phyloP scores from a whole-genome alignment of 2,888 invertebrate species.

The Merodon equestris region DNA sequence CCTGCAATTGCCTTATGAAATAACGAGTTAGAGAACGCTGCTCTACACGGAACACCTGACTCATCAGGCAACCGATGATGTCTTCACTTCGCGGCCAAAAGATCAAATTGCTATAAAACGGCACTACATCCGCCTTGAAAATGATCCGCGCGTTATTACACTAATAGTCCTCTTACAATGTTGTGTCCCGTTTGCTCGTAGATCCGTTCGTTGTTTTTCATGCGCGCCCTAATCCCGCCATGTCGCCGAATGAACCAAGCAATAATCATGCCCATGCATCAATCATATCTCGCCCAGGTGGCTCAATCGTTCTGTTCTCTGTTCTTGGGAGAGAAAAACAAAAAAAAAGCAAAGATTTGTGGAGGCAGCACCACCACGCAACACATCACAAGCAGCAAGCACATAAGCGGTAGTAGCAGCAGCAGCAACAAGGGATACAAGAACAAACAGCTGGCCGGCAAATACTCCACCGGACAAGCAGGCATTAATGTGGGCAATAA shows the following conservation, averaged over 20 bases:
- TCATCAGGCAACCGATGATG: conserved; percentile 54
- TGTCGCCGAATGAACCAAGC: conserved; percentile 51
- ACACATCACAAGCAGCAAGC: not conserved
- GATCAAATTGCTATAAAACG: conserved; percentile 57
- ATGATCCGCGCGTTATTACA: conserved; percentile 60
- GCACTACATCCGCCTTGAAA: conserved; percentile 58
- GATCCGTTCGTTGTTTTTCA: conserved; percentile 44
- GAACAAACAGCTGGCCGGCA: conserved; percentile 54
- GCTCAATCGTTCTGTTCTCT: conserved; percentile 58
- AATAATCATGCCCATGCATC: conserved; percentile 66
- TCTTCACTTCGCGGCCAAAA: conserved; percentile 62
- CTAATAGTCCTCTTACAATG: conserved; percentile 66
- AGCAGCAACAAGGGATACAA: conserved; percentile 49
- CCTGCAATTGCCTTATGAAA: conserved; percentile 62
- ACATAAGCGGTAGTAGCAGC: not conserved
- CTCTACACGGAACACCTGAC: conserved; percentile 49
- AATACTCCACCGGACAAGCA: conserved; percentile 48
- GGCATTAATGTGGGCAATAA: conserved; percentile 69
- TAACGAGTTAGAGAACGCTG: conserved; percentile 44
- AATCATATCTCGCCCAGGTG: conserved; percentile 66
- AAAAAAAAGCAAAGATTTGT: conserved; percentile 54
- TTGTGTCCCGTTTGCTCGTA: too few relatives aligned
- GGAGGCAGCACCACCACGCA: conserved; percentile 60
- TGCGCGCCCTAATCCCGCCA: conserved; percentile 28
- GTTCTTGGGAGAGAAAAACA: not conserved